These are phyloP conservation scores for Sycophaga agraensis DNA, from an alignment of 1,140 invertebrate genomes.

Conservation along the genomic window DNA sequence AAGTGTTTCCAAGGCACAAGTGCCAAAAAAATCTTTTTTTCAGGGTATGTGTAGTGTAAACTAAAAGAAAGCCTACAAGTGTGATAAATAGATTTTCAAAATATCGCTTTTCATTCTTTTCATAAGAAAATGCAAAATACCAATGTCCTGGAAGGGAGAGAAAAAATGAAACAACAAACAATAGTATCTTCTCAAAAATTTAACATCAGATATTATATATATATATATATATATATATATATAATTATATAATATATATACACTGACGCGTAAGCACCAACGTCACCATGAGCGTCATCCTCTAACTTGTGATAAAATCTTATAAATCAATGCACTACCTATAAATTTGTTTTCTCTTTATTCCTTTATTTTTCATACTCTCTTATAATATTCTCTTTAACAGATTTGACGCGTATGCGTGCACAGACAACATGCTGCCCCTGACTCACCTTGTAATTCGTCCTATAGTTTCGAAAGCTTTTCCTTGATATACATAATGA, in stretches of 20 bases:
- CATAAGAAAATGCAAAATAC: constrained; percentile 30
- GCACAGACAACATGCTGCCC: constrained; percentile 42
- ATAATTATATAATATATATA: too few relatives aligned
- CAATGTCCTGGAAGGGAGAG: constrained; percentile 24
- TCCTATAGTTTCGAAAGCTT: too few relatives aligned
- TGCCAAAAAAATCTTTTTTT: constrained; percentile 40
- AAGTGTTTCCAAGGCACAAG: constrained; percentile 59
- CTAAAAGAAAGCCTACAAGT: constrained; percentile 29
- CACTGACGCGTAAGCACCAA: constrained; percentile 27
- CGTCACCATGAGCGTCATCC: constrained; percentile 24
- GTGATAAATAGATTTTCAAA: constrained; percentile 19
- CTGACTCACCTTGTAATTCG: constrained; percentile 33
- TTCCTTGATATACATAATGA: too few relatives aligned
- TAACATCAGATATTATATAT: constrained; percentile 12
- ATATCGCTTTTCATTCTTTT: background rate
- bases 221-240: too few relatives aligned
- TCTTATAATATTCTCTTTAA: constrained; percentile 4
- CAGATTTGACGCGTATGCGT: background rate
- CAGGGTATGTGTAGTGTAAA: constrained; percentile 9
- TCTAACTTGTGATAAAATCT: constrained; percentile 21
- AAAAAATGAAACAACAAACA: constrained; percentile 33
- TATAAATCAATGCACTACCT: background rate
- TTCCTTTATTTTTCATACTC: constrained; percentile 1
- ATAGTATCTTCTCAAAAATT: constrained; percentile 16
- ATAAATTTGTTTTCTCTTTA: constrained; percentile 23